Conservation (phyloP, 2,888 invertebrate species). For the Pimpla rufipes region DNA sequence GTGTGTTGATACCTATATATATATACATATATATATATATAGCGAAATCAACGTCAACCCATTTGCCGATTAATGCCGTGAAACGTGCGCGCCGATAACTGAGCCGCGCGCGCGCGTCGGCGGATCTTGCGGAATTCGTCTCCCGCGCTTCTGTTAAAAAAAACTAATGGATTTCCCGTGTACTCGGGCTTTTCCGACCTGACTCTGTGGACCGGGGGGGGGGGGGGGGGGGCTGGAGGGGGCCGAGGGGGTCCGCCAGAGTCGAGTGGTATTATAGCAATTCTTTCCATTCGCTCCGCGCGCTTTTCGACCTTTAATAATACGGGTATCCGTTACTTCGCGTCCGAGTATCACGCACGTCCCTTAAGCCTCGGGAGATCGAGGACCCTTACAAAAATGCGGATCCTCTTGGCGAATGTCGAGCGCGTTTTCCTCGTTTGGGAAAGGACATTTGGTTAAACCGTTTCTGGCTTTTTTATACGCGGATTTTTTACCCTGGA, state of each 20-base stretch:
- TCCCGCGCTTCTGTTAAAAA: constrained; percentile 40
- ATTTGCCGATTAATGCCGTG: constrained; percentile 67
- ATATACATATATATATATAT: constrained; percentile 16
- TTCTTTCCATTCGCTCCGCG: constrained; percentile 30
- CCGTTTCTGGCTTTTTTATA: too few relatives aligned
- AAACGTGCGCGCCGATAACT: constrained; percentile 64
- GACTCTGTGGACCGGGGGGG: background rate
- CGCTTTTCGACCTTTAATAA: constrained; percentile 26
- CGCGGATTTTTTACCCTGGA: too few relatives aligned
- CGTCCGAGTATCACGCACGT: background rate
- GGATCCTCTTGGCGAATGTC: background rate
- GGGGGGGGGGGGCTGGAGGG: too few relatives aligned
- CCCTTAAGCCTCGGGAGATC: background rate
- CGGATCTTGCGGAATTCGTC: constrained; percentile 63
- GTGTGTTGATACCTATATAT: background rate
- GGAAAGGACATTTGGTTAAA: too few relatives aligned
- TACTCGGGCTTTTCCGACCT: constrained; percentile 52
- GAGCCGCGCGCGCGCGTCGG: too few relatives aligned
- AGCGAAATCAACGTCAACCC: constrained; percentile 66
- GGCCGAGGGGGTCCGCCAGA: background rate
- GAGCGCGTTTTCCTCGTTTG: background rate
- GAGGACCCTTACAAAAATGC: constrained; percentile 10
- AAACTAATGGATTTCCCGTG: constrained; percentile 69
- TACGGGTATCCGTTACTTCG: constrained; percentile 1
- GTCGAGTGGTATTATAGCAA: constrained; percentile 37